Evolutionary conservation across 2,113 vertebrate species (phyloP), one percentile per base, ranked within the genome.

Genomic region (Vimba vimba): DNA sequence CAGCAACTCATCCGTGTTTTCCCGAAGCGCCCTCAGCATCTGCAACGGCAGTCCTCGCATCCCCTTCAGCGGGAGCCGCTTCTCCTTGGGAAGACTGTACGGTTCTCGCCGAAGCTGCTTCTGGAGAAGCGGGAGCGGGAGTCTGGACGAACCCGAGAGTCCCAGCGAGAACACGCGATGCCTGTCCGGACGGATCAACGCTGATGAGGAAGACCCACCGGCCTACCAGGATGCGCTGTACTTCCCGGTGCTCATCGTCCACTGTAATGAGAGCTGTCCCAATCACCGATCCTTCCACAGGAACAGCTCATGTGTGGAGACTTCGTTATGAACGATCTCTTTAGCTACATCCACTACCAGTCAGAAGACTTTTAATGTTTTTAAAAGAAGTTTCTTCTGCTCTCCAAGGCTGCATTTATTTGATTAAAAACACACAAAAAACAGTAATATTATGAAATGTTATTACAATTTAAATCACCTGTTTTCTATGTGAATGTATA

Each of bases 1-100:
- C 92, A 99, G 98, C 94, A 98, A 97, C 92, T 99, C 98, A 43
- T 99, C 98, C 2, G 97, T 99, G 83, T 99, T 99, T 92, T 99
- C 98, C 76, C 96, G 98, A 88, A 98, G 97, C 0, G 97, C 97
- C 57, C 95, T 98, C 64, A 98, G 97, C 93, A 96, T 98, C 94
- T 99, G 97, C 75, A 96, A 96, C 0, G 97, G 93, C 2, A 93
- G 97, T 85, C 96, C 97, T 82, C 95, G 97, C 68, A 95, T 97
- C 57, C 96, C 97, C 11, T 97, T 97, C 91, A 97, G 96, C 57
- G 93, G 95, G 89, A 98, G 97, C 77, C 96, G 96, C 33, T 98
- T 98, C 93, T 98, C 97, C 4, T 91, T 98, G 86, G 95, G 97
- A 21, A 95, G 97, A 6, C 94, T 97, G 76, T 97, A 98, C 0